Evolutionary conservation across 2,888 invertebrate species (phyloP), one percentile per base, ranked within the genome.

Genomic region (Xestia ashworthii): DNA sequence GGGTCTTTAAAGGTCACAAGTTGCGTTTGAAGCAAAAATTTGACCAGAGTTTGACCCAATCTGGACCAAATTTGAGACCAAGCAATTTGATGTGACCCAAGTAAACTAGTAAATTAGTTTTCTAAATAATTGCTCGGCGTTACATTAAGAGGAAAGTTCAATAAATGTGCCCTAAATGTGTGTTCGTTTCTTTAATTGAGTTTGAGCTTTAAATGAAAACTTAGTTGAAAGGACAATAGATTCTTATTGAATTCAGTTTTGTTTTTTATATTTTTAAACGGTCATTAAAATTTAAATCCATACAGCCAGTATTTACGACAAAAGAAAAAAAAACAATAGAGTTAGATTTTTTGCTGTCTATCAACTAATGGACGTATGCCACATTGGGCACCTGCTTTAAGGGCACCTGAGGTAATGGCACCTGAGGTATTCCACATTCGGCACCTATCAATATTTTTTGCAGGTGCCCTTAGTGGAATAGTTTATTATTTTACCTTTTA

Each of bases 81-180:
- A 71, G 74, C 77, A 81, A 76, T 87, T 86, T 71, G 38, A 66
- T 76, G 69, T 72, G 60, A 19, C 44, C 73, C 14, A 74, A 79
- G 75, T 79, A 77, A 81, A 86, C 67, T 86, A 81, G 80, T 80
- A 86, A 85, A 86, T 86, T 86, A 69, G 86, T 78, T 86, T 74
- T 74, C 25, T 74, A 67, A 78, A 80, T 85, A 80, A 74, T 85
- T 80, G 48, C 70, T 69, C 71, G 48, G 46, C n/a, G 16, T 65
- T 41, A 75, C 25, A 60, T 73, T 79, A 62, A 71, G 72, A 76
- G 72, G 64, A 78, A 82, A 71, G 44, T 71, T 25, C 11, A 60
- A 73, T 85, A 78, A 68, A 71, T 60, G 50, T 12, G 60, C 53
- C 5, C 41, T 9, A 75, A 74, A 73, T 85, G 38, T 60, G 32